These are phyloP conservation scores for Catharus bicknelli DNA, from an alignment of 2,113 vertebrate genomes.

Conservation along the genomic window DNA sequence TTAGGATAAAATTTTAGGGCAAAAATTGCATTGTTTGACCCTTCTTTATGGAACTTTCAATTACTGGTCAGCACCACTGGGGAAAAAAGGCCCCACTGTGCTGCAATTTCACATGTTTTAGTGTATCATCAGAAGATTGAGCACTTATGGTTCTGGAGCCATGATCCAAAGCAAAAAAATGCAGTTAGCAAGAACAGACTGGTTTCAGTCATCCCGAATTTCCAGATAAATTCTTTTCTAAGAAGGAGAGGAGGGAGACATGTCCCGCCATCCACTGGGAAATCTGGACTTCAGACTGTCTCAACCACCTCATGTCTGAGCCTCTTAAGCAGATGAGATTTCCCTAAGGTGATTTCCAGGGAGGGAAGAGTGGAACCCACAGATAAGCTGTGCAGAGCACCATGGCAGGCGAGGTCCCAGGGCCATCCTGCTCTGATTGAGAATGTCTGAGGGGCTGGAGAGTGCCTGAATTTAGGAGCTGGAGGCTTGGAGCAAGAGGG, in stretches of 20 bases:
- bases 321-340: slow-evolving; percentile 1
- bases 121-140: slow-evolving; percentile 26
- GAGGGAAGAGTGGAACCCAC: background rate
- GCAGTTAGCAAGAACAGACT: background rate
- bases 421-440: background rate
- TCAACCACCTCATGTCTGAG: background rate
- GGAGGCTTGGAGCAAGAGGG: background rate
- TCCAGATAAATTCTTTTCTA: background rate
- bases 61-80: background rate
- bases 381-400: background rate
- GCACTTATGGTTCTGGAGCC: background rate
- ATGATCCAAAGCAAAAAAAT: background rate
- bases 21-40: background rate
- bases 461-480: background rate
- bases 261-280: rapidly evolving
- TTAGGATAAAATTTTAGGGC: background rate
- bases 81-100: background rate
- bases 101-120: slow-evolving; percentile 29
- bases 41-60: slow-evolving; percentile 8
- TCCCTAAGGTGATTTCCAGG: slow-evolving; percentile 27
- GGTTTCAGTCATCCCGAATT: background rate
- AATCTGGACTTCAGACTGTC: slow-evolving; percentile 1
- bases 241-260: background rate
- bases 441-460: background rate
- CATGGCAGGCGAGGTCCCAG: rapidly evolving